Base-by-base conservation (phyloP, 2,888 invertebrate species). In the Xestia c-nigrum region DNA sequence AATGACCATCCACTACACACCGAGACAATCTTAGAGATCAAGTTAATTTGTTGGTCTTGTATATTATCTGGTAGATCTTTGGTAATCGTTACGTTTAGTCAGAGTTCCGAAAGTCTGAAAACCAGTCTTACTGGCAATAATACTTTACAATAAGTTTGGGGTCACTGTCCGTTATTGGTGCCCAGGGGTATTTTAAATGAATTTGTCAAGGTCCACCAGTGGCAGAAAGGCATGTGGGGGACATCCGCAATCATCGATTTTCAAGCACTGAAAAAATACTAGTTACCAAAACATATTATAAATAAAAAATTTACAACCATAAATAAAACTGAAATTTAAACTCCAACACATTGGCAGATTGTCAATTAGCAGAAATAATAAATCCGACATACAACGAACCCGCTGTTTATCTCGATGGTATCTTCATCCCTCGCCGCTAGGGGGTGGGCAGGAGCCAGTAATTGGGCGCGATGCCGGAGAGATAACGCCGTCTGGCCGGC, bases 381-480 rank as follows among this genome's bases (percentile, higher is more conserved):
- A 88, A 88, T 86, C 85, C 81, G 76, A 70, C 75, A 61, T 75
- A 61, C 55, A 81, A 77, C 80, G 74, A 78, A 72, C 75, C 68
- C 83, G 38, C 65, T 77, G 81, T 69, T 83, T 87, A 87, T 87
- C 89, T 83, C 59, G 82, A 86, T 88, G 78, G 67, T 84, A 88
- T 88, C 89, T 87, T 87, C 87, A 88, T 86, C 88, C 85, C 85
- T 80, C 75, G 80, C 72, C 74, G 59, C 70, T 68, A 73, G 81
- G 87, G 79, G 70, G 73, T 59, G 64, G 12, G 65, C 71, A 77
- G 84, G 70, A 76, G 76, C 65, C 74, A 84, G 91, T 92, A 92
- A 92, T 92, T 92, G 90, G 90, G 82, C 85, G 76, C 87, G 92
- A 92, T 92, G 91, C 91, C 92, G 89, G 77, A 67, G 86, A 86